Evolutionary conservation across 2,113 vertebrate genomes (phyloP).

Genomic region (Aix galericulata): DNA sequence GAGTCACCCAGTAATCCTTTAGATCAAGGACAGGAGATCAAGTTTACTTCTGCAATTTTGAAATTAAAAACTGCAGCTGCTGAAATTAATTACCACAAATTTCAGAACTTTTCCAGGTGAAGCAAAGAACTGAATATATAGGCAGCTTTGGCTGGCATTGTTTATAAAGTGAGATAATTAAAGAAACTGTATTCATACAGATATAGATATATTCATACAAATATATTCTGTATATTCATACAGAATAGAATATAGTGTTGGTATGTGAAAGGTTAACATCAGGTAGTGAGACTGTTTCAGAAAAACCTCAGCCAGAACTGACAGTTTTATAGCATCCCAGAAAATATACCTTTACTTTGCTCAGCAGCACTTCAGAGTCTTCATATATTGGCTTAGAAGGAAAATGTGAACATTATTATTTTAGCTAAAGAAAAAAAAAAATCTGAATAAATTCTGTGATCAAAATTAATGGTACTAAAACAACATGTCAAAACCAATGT

Average conservation of each 20-base stretch:
- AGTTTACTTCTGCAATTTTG: neutral
- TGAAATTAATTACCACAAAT: neutral
- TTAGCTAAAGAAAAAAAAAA: neutral
- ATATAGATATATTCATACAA: too few relatives aligned
- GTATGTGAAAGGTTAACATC: neutral
- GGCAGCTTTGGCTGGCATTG: neutral
- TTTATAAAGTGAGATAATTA: neutral
- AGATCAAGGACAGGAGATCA: rapidly evolving
- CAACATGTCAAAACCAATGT: neutral
- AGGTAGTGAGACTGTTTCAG: neutral
- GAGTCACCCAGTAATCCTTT: neutral
- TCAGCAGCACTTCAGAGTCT: slow-evolving; percentile 18
- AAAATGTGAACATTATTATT: neutral
- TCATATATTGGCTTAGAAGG: neutral
- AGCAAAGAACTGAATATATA: neutral
- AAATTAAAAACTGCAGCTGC: neutral
- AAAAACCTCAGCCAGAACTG: slow-evolving; percentile 14
- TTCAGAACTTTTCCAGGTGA: neutral
- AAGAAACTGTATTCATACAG: neutral
- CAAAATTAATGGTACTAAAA: neutral
- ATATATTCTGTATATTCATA: too few relatives aligned
- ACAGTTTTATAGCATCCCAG: slow-evolving; percentile 35
- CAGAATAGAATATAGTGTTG: neutral
- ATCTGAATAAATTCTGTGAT: neutral
- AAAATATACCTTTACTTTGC: slow-evolving; percentile 43